phyloP scores from a whole-genome alignment of 2,113 vertebrate genomes.

The Mirounga angustirostris region DNA sequence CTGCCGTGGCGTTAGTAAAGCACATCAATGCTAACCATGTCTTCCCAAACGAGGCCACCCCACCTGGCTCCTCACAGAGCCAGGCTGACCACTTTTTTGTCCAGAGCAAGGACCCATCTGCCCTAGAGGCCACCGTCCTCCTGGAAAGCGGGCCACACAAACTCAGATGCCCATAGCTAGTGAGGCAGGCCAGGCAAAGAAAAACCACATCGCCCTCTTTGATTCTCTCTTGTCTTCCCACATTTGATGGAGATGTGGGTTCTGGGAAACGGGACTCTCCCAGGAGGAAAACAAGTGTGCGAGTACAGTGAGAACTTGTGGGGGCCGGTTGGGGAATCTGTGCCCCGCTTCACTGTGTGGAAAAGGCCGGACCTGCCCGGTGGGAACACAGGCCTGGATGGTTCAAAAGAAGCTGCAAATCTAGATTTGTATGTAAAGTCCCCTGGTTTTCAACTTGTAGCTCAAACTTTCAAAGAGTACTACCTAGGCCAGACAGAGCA shows the following conservation, averaged over 20 bases:
- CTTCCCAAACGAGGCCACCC: background rate
- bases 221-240: background rate
- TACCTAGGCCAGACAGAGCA: background rate
- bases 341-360: background rate
- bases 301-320: background rate
- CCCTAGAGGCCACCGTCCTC: background rate
- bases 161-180: background rate
- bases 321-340: rapidly evolving
- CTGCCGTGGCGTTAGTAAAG: background rate
- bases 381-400: background rate
- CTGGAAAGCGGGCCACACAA: background rate
- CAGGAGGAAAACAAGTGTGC: background rate
- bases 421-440: background rate
- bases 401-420: background rate
- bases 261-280: background rate
- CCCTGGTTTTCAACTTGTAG: conserved; percentile 32
- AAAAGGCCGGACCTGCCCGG: background rate
- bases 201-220: rapidly evolving
- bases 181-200: background rate
- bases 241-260: background rate
- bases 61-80: background rate
- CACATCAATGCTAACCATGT: rapidly evolving
- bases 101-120: background rate
- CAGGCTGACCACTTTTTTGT: background rate
- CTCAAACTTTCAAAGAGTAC: background rate